Base-by-base conservation (phyloP, 2,797 vertebrate species). In the Alectoris magna region DNA sequence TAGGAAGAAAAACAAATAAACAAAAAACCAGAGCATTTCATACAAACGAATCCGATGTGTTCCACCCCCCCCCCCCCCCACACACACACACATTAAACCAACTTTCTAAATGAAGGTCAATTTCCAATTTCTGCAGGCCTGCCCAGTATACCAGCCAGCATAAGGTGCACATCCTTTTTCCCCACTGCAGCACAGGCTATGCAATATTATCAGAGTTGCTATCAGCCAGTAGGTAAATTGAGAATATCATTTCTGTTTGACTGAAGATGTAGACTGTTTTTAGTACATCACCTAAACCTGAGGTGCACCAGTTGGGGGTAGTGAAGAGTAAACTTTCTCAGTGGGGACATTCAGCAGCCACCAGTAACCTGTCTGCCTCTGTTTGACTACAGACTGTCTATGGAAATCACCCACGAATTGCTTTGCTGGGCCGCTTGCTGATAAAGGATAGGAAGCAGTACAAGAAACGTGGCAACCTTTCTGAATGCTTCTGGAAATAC, bases 401-500 rank as follows among this genome's bases (percentile, higher is more conserved):
- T 2, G 90, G 93, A 84, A 97, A 89, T 31, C 95, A 94, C 14
- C 93, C 96, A 38, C 88, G 44, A 51, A 53, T 83, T 16, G 92
- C 94, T 67, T 39, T 97, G 56, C 83, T 97, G 92, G 96, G 94
- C 34, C 96, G 88, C 26, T 80, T 97, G 72, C 56, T 97, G 89
- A 84, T 79, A 66, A 96, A 95, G 93, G 91, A 93, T 62, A 96
- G 96, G 77, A 98, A 97, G 78, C 97, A 95, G 53, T 85, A 91
- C 34, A 96, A 97, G 92, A 98, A 98, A 89, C 97, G 96, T 2
- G 96, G 93, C n/a, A 91, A 95, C 21, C 90, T 97, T 59, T 97
- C 97, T 0, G 97, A 98, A 41, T 98, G 98, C 89, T 98, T 98
- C 95, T 98, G 98, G 98, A 98, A 98, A 92, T 98, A 98, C 3